Conservation (phyloP, 2,888 invertebrate species). For the Hypercompe scribonia region DNA sequence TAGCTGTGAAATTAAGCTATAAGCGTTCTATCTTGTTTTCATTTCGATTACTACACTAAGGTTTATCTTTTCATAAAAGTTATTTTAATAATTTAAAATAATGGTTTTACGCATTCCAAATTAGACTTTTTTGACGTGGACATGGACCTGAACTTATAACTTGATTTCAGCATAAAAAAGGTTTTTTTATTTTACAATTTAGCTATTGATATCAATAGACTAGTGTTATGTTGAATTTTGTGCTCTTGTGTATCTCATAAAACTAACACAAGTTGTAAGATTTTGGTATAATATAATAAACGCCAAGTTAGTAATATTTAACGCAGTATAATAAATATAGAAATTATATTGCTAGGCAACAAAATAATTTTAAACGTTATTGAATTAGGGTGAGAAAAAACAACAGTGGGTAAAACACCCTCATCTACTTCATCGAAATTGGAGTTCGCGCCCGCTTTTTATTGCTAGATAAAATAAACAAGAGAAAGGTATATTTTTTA, state of each 20-base stretch:
- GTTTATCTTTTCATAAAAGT: conserved; percentile 9
- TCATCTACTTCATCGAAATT: neutral
- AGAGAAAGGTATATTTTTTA: neutral
- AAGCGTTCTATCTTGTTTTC: conserved; percentile 7
- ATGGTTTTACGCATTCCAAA: neutral
- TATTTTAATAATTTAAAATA: neutral
- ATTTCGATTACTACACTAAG: conserved; percentile 4
- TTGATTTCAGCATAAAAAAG: neutral
- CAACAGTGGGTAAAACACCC: neutral
- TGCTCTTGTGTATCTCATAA: neutral
- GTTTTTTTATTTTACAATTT: neutral
- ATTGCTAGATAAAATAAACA: neutral
- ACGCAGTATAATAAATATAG: neutral
- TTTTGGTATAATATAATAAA: neutral
- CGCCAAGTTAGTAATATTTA: neutral
- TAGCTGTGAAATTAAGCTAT: conserved; percentile 8
- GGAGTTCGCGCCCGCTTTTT: neutral
- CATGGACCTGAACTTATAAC: neutral
- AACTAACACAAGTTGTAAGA: neutral
- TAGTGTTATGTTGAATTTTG: neutral
- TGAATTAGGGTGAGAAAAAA: neutral
- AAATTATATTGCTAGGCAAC: neutral
- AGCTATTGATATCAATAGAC: neutral
- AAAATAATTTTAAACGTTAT: neutral
- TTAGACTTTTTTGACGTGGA: neutral